Conservation (phyloP, 1,140 invertebrate genomes). For the Samia ricini region DNA sequence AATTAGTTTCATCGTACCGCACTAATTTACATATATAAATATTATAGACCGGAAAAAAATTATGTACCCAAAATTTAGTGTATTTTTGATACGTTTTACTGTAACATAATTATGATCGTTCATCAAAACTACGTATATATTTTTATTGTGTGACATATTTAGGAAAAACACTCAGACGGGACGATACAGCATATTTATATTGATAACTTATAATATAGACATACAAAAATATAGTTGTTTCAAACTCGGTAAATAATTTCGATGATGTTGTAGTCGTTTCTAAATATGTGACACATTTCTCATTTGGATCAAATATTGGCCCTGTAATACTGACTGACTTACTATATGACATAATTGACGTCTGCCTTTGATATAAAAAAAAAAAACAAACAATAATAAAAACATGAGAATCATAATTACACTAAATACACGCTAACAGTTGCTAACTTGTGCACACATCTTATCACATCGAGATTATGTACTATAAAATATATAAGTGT, state of each 20-base stretch:
- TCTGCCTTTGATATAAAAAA: conserved; percentile 20
- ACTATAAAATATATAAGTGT: conserved; percentile 24
- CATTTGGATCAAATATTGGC: conserved; percentile 29
- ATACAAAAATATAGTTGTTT: background rate
- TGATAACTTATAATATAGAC: background rate
- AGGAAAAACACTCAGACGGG: background rate
- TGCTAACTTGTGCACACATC: conserved; percentile 23
- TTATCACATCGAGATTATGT: conserved; percentile 53
- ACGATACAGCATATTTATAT: background rate
- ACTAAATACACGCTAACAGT: conserved; percentile 23
- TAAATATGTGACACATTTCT: background rate
- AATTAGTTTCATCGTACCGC: background rate
- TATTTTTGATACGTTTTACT: background rate
- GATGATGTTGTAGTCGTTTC: background rate
- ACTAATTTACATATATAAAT: conserved; percentile 35
- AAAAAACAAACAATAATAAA: conserved; percentile 34
- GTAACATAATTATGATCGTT: background rate
- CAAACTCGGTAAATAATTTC: background rate
- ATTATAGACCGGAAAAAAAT: conserved; percentile 42
- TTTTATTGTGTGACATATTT: background rate
- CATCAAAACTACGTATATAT: background rate
- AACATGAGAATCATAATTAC: conserved; percentile 35
- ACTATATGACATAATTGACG: conserved; percentile 53
- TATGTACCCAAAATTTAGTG: no score
- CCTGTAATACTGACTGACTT: conserved; percentile 73